These are phyloP conservation scores for Dendroctonus ponderosae DNA, from an alignment of 1,140 invertebrate genomes.

Conservation along the genomic window DNA sequence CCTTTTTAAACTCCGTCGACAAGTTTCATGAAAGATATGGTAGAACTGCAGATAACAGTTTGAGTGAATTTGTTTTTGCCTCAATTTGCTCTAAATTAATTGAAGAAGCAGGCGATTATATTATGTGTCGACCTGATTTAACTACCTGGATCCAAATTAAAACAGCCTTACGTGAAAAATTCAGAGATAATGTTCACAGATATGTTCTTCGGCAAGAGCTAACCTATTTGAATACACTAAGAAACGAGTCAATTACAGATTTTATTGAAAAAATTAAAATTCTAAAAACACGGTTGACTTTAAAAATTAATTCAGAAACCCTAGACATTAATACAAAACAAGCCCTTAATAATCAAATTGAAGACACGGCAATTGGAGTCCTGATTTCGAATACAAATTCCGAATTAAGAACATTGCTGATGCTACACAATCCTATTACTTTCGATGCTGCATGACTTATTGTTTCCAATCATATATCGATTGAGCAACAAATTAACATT, in stretches of 20 bases:
- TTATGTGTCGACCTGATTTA: not conserved
- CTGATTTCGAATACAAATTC: slow-evolving; percentile 2
- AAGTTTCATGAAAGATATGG: too few relatives aligned
- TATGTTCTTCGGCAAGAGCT: too few relatives aligned
- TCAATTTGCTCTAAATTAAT: not conserved
- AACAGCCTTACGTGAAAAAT: not conserved
- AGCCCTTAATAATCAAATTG: slow-evolving; percentile 2
- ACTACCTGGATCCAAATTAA: not conserved
- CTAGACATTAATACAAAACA: slow-evolving; percentile 4
- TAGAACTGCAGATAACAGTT: not conserved
- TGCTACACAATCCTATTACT: slow-evolving; percentile 2
- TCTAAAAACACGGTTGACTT: not conserved
- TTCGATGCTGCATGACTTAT: slow-evolving; percentile 4
- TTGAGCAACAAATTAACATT: slow-evolving; percentile 11
- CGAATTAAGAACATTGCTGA: slow-evolving; percentile 8
- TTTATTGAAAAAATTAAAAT: too few relatives aligned
- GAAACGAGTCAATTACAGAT: too few relatives aligned
- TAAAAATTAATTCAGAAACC: slow-evolving; percentile 2
- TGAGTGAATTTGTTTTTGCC: slow-evolving; percentile 2
- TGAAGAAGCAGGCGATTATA: not conserved
- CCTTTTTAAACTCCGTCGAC: too few relatives aligned
- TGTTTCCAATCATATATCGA: slow-evolving; percentile 9
- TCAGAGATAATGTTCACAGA: too few relatives aligned
- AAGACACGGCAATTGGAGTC: not conserved
- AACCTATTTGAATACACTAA: too few relatives aligned